Evolutionary conservation across 2,797 vertebrate genomes (phyloP), one percentile per base, ranked within the genome.

Genomic region (Pogoniulus pusillus): DNA sequence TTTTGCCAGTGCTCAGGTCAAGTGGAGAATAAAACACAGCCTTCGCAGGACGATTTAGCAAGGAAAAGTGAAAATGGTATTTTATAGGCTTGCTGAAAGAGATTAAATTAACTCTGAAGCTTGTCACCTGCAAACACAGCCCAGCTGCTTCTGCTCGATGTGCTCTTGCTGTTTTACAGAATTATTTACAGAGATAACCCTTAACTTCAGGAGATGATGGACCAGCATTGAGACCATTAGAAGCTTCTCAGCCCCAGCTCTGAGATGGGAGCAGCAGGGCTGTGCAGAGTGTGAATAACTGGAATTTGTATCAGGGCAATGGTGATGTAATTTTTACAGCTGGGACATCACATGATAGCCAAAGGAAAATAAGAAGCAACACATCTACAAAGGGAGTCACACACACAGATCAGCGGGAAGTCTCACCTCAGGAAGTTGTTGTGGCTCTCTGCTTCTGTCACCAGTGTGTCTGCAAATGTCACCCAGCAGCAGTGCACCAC

Each of bases 291-390:
- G 54, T 80, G 69, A 87, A 82, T 94, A 85, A 86, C 85, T 93
- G 94, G 93, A 70, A 90, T 94, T 93, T 89, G 12, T 91, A 69
- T 88, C 85, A 91, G 70, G 30, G 70, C 78, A 84, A 45, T 57
- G 82, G 84, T 30, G 81, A 92, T 82, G 84, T 96, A 91, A 96
- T 96, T 94, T 96, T 82, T 92, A 93, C 91, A 90, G 91, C 95
- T 96, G 54, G 74, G 89, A 92, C 81, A 90, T 87, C 71, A 74
- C 89, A 68, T 53, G 73, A 82, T 89, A 91, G 88, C 66, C 85
- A 82, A 92, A 91, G 65, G 16, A 85, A 93, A 87, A 94, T 45
- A 92, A 68, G 86, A 87, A 32, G 30, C 57, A 85, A 70, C 82
- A 68, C 66, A 82, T 93, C 63, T 81, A 77, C 32, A 76, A 82